Evolutionary conservation across 2,797 vertebrate species (phyloP).

Genomic region (Pogoniulus pusillus): DNA sequence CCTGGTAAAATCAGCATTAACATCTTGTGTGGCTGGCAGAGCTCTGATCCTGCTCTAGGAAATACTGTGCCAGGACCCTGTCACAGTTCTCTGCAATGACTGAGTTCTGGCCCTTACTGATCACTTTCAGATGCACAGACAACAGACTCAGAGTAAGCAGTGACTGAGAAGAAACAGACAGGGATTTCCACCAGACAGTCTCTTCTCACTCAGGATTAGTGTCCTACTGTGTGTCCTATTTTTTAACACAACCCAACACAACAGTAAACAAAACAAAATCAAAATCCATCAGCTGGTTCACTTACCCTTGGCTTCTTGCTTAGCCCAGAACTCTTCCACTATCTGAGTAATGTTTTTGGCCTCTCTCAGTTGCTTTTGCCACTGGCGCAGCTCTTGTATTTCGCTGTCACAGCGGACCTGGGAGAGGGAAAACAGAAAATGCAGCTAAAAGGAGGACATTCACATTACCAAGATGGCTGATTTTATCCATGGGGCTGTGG

Average conservation of each 20-base stretch:
- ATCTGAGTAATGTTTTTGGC: conserved; percentile 78
- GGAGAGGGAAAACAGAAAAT: not conserved
- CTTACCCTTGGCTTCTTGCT: conserved; percentile 85
- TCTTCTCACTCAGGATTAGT: not conserved
- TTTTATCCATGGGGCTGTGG: not conserved
- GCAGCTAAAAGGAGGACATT: not conserved
- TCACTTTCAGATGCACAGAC: not conserved
- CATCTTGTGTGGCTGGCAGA: not conserved
- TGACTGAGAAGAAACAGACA: not conserved
- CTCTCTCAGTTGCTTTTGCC: conserved; percentile 87
- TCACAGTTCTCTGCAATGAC: not conserved
- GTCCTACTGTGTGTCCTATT: not conserved
- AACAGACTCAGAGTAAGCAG: not conserved
- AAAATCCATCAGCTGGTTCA: not conserved
- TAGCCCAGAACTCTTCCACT: conserved; percentile 84
- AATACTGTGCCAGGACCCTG: not conserved
- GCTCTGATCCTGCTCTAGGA: not conserved
- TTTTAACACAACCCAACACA: not conserved
- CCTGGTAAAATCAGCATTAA: not conserved
- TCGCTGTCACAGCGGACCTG: conserved; percentile 84
- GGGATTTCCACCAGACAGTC: not conserved
- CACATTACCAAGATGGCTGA: not conserved
- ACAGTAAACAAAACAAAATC: not conserved
- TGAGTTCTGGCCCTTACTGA: not conserved
- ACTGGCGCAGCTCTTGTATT: conserved; percentile 89